Conservation (phyloP, 2,113 vertebrate species). For the Delphinapterus leucas region DNA sequence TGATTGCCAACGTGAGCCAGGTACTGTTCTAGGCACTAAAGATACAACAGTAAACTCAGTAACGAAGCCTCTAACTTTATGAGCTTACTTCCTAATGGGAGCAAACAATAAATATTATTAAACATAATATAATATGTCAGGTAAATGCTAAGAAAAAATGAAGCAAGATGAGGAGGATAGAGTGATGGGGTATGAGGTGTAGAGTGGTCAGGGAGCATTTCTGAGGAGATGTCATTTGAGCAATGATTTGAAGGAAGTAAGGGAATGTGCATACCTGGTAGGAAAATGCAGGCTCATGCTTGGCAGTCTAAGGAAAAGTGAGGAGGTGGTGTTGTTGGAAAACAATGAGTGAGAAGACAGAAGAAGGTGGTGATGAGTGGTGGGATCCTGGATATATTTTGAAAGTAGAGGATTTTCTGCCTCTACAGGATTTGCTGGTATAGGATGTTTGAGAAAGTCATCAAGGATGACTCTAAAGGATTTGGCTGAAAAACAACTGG, state of each 20-base stretch:
- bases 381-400: neutral
- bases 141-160: neutral
- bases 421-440: neutral
- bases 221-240: neutral
- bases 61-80: neutral
- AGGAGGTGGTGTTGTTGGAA: neutral
- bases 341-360: neutral
- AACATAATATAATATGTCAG: neutral
- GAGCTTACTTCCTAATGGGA: neutral
- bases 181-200: neutral
- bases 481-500: neutral
- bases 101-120: neutral
- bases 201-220: neutral
- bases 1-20: neutral
- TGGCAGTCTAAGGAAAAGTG: neutral
- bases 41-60: neutral
- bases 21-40: neutral
- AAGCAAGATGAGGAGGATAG: neutral
- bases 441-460: neutral
- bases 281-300: neutral
- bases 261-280: neutral
- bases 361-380: neutral
- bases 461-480: neutral
- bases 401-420: neutral
- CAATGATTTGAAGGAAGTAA: constrained; percentile 2